Evolutionary conservation across 2,113 vertebrate species (phyloP), one percentile per base, ranked within the genome.

Genomic region (Strigops habroptila): DNA sequence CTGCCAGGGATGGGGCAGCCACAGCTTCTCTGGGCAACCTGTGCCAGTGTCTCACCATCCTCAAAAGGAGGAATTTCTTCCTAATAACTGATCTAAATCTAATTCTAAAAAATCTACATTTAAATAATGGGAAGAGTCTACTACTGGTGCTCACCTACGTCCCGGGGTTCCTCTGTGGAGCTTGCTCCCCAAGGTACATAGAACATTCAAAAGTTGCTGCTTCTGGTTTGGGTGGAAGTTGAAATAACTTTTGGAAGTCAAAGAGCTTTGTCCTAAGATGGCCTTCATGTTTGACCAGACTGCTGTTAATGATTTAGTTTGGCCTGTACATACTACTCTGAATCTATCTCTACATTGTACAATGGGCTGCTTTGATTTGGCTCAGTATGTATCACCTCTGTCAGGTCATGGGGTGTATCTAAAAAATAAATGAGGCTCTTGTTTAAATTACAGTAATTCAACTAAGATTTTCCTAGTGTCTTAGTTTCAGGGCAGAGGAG

Each of bases 221-320:
- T 71, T 35, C 48, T 87, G 33, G 14, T 82, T 46, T 69, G 41
- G 15, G 12, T 76, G 62, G 27, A 78, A 84, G 37, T 44, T 22
- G 44, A 51, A 71, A 55, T 51, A 60, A 55, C 14, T 12, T 35
- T 8, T 49, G 51, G 17, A 81, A 49, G 24, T 69, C 41, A 55
- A 25, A 86, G 91, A 68, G 23, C 55, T 91, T 91, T 70, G 21
- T 53, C 57, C 18, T 41, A 24, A 79, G n/a, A 14, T 69, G 51
- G 15, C 28, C 63, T 90, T 77, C 19, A 4, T 0, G 0, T 46
- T 69, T 77, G 9, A 28, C 14, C 1, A 3, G 37, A 35, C 25
- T 73, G 57, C 44, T 90, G 67, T 69, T 67, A 80, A 53, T 93
- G 28, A 63, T 90, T 83, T 62, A 67, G 43, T 37, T 74, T 88